Base-by-base conservation (phyloP, 2,888 invertebrate genomes). In the Mylabris sibirica region DNA sequence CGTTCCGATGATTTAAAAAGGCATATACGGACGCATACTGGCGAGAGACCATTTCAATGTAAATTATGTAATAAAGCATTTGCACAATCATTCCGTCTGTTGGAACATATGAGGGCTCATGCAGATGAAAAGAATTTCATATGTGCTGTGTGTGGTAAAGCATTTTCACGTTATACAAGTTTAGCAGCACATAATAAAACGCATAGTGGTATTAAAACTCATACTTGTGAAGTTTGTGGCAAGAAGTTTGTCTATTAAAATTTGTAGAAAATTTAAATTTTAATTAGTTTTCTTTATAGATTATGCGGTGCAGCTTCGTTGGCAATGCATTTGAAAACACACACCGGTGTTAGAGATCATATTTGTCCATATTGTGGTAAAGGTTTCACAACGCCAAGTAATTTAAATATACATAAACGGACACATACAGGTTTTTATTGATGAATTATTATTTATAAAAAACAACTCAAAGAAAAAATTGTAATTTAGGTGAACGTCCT, bases 301-400 rank as follows among this genome's bases (percentile, higher is more conserved):
- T 79, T 85, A 68, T 84, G 85, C 69, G 84, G 84, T 17, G 79
- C 84, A 3, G 82, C 83, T 67, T 85, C 85, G 4, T 76, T 85
- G 64, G 80, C 83, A 73, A 81, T 87, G 75, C 88, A 88, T 74
- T 85, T 87, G 81, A 86, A 87, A 73, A 86, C 83, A 14, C 87
- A 88, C 73, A 86, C 87, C 34, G 85, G 84, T 0, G 69, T 83
- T 22, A 84, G 82, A 71, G 84, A 85, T 75, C 82, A 83, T 71
- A 78, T 83, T 59, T 85, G 85, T 73, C 80, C 81, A 2, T 84
- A 76, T 73, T 85, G 85, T 72, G 82, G 82, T 6, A 84, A 84
- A 79, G 83, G 82, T n/a, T 85, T 85, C 72, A 83, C 84, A 1
- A 83, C 83, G 4, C 79, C 83, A 1, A 84, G 84, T 74, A 84